These are phyloP conservation scores for Cheilinus undulatus DNA, from an alignment of 2,113 vertebrate genomes.

Conservation along the genomic window DNA sequence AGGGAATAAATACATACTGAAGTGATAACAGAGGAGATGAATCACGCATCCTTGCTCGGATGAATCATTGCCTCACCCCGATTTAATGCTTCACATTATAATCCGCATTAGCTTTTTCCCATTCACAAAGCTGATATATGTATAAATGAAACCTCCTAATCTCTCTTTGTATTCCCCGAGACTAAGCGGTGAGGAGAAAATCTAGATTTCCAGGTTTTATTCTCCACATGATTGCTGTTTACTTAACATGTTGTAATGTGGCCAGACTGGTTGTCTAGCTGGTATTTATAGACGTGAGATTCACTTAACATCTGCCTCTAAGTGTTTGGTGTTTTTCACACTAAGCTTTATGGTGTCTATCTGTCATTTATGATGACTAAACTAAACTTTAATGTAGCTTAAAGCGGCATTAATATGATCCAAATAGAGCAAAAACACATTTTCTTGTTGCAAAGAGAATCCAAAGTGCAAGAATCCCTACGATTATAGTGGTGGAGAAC, in stretches of 20 bases:
- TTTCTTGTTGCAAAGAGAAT: no score
- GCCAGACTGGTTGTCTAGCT: slow-evolving; percentile 1
- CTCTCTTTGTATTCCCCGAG: slow-evolving; percentile 23
- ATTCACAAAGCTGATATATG: slow-evolving; percentile 66
- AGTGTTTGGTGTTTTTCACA: slow-evolving; percentile 40
- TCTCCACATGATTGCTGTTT: slow-evolving; percentile 38
- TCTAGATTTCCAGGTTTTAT: slow-evolving; percentile 49
- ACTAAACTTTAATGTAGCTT: slow-evolving; percentile 51
- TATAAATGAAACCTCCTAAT: slow-evolving; percentile 70
- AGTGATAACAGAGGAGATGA: slow-evolving; percentile 67
- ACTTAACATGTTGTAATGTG: slow-evolving; percentile 14
- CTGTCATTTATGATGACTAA: slow-evolving; percentile 19
- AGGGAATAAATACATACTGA: slow-evolving; percentile 69
- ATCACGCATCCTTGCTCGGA: slow-evolving; percentile 38
- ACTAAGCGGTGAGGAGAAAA: slow-evolving; percentile 38
- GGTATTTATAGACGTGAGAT: slow-evolving; percentile 47
- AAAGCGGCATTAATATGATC: slow-evolving; percentile 52
- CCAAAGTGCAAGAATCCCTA: no score
- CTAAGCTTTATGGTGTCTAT: slow-evolving; percentile 47
- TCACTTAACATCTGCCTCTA: slow-evolving; percentile 42
- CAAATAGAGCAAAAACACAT: slow-evolving; percentile 1
- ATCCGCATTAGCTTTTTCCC: slow-evolving; percentile 69
- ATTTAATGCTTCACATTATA: slow-evolving; percentile 72
- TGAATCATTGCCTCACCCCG: slow-evolving; percentile 53
- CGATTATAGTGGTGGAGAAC: no score